A percentile compares a stretch with the other conserved stretches of the same genome.
Evolutionary conservation across 2,797 vertebrate species (phyloP).

Genomic region (Cynopterus sphinx): DNA sequence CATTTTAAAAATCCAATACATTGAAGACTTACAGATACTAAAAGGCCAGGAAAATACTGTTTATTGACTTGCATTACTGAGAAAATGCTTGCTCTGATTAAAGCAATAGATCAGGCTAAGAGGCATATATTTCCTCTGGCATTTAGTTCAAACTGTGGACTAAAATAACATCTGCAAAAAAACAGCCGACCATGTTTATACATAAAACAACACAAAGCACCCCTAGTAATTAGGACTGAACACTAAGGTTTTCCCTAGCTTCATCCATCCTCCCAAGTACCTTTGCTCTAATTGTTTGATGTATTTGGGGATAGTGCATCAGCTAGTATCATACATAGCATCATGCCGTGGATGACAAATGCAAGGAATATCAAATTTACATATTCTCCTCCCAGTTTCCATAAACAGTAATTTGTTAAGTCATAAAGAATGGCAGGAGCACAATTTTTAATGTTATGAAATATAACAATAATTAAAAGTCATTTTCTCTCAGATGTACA

Average conservation of each 20-base stretch:
- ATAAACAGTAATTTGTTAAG: conserved; percentile 36
- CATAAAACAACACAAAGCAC: background rate
- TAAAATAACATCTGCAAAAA: background rate
- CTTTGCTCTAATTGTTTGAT: background rate
- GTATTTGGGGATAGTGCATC: background rate
- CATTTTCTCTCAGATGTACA: conserved; percentile 18
- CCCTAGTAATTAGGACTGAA: background rate
- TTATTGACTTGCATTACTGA: conserved; percentile 9
- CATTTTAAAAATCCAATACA: conserved; percentile 56
- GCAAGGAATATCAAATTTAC: background rate
- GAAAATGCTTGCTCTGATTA: conserved; percentile 41
- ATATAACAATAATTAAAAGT: conserved; percentile 39
- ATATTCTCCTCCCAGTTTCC: background rate
- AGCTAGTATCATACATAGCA: background rate
- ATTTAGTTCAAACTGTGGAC: conserved; percentile 11
- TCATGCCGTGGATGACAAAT: background rate
- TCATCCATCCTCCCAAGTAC: background rate
- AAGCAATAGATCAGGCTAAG: background rate
- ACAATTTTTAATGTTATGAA: background rate
- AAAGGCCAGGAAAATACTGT: conserved; percentile 5
- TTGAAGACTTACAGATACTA: background rate
- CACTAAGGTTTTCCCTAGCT: background rate
- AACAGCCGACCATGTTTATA: background rate
- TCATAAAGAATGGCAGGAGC: background rate
- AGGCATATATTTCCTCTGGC: conserved; percentile 8